Base-by-base conservation (phyloP, 2,888 invertebrate species). In the Ecliptopera silaceata region DNA sequence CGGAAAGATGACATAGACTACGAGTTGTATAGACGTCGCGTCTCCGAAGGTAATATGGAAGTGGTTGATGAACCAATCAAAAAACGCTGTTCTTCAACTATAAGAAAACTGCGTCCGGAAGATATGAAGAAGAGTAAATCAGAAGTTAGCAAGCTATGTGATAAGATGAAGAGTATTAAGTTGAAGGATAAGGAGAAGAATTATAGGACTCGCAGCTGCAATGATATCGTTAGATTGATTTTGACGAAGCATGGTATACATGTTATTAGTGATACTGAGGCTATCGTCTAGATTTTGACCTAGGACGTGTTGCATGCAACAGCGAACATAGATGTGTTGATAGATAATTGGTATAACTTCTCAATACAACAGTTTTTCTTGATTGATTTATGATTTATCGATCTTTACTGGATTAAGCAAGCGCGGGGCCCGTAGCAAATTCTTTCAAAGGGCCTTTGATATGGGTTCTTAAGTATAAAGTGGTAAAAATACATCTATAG, bases 211-310 rank as follows among this genome's bases (percentile, higher is more conserved):
- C 74, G 91, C 10, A 91, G 88, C 66, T 92, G 92, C 66, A 91
- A 92, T 44, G 93, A 94, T 69, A 93, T 94, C 38, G 95, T 96
- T 6, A 93, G 95, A 72, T 93, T 95, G 84, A 94, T 95, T 71
- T 89, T 96, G 66, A 95, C 95, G 1, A 95, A 95, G 77, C 95
- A 95, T 74, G 95, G 95, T 1, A 95, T 96, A 66, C 94, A 95
- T 80, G 95, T 96, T 47, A 95, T 95, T 42, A 95, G 95, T 70
- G 95, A 96, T 72, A 94, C 95, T 12, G 96, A 96, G 76, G 95
- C 95, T 61, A 94, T 94, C 45, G 94, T 95, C 47, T 90, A 77
- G 15, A 29, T 38, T 45, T 32, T 1, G 20, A 11, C 13, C 4
- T 22, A 32, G 5, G 13, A 45, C 22, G 41, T n/a, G n/a, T n/a